Conservation (phyloP, 2,888 invertebrate genomes). For the Litoditis marina region DNA sequence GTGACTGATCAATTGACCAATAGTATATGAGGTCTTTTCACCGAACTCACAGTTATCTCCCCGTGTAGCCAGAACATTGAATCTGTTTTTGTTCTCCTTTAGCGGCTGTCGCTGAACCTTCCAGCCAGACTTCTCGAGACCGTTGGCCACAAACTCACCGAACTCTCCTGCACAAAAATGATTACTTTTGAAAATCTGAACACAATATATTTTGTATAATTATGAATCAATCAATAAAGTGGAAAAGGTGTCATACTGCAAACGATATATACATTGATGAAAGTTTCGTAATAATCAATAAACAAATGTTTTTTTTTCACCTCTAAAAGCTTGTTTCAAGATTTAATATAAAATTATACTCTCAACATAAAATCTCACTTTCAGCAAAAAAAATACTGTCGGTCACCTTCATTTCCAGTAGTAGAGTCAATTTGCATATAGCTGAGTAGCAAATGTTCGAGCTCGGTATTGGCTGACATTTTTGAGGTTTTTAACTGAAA, state of each 20-base stretch:
- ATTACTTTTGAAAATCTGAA: neutral
- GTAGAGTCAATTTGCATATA: constrained; percentile 48
- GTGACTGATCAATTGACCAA: too few species aligned
- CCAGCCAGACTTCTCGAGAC: constrained; percentile 41
- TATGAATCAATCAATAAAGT: too few species aligned
- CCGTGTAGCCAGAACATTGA: constrained; percentile 44
- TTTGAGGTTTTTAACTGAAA: too few species aligned
- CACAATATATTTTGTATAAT: neutral
- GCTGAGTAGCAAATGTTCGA: constrained; percentile 45
- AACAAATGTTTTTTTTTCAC: too few species aligned
- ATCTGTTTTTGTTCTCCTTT: constrained; percentile 20
- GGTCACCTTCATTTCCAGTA: constrained; percentile 49
- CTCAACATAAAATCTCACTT: too few species aligned
- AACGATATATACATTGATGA: neutral
- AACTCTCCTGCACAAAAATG: constrained; percentile 27
- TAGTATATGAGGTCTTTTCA: too few species aligned
- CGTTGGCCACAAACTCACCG: constrained; percentile 30
- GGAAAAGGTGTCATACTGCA: too few species aligned
- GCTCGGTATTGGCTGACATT: constrained; percentile 19
- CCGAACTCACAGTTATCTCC: constrained; percentile 9
- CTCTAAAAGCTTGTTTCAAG: too few species aligned
- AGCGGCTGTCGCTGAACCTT: constrained; percentile 33
- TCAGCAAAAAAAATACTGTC: neutral
- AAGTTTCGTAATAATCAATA: too few species aligned
- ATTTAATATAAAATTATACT: too few species aligned